A percentile compares a stretch with the other conserved stretches of the same genome.
Evolutionary conservation across 2,113 vertebrate genomes (phyloP).

Genomic region (Oenanthe melanoleuca): DNA sequence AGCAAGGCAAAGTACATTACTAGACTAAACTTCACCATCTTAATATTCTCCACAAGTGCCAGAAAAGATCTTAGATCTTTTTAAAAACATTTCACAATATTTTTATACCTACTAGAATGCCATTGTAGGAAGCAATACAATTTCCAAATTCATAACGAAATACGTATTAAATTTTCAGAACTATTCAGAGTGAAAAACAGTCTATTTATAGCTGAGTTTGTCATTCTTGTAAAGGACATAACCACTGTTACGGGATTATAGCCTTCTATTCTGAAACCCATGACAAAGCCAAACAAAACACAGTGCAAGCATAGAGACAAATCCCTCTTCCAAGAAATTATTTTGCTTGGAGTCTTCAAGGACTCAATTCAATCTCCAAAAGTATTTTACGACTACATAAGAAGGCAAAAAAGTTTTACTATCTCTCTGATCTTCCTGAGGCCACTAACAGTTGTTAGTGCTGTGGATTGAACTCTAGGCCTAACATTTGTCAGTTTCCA

Average conservation of each 20-base stretch:
- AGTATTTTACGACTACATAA: slow-evolving; percentile 2
- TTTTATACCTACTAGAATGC: background rate
- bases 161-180: slow-evolving; percentile 19
- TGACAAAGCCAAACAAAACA: slow-evolving; percentile 67
- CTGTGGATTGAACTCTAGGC: background rate
- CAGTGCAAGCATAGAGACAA: slow-evolving; percentile 21
- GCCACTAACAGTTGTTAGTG: background rate
- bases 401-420: background rate
- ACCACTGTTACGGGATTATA: slow-evolving; percentile 32
- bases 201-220: slow-evolving; percentile 65
- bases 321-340: slow-evolving; percentile 58
- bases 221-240: slow-evolving; percentile 56
- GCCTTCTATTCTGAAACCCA: slow-evolving; percentile 49
- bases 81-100: background rate
- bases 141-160: background rate
- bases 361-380: slow-evolving; percentile 28
- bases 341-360: slow-evolving; percentile 61
- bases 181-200: slow-evolving; percentile 25
- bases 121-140: background rate
- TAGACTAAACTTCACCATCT: background rate
- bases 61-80: background rate
- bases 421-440: background rate
- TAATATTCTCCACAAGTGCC: background rate
- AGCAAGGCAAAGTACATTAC: background rate
- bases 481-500: background rate